Base-by-base conservation (phyloP, 1,140 invertebrate genomes). In the Lepidurus couesii region DNA sequence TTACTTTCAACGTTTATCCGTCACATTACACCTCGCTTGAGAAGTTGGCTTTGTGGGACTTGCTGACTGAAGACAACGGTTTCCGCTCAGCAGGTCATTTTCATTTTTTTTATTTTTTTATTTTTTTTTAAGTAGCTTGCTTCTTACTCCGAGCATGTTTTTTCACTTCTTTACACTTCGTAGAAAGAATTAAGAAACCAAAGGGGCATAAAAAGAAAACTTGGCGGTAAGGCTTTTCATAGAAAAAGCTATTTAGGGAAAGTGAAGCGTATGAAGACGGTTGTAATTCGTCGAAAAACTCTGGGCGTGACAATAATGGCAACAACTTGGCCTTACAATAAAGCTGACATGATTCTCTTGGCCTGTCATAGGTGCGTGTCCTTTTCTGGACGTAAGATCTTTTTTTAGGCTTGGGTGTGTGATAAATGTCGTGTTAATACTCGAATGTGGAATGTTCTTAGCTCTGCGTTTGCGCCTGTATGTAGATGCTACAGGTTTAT, bases 21-120 rank as follows among this genome's bases (percentile, higher is more conserved):
- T n/a, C 53, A 65, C 53, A 65, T 65, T 65, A 65, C 53, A 65
- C 53, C 53, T 65, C 53, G 53, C 53, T 65, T 65, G 53, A 65
- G 16, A 21, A 65, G 53, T 65, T 21, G 21, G 53, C 21, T n/a
- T 65, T 65, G 53, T 65, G 4, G 16, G 13, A 16, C 53, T 34
- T 34, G 34, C 4, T 34, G 13, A 65, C 53, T 65, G 53, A 65
- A 65, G 53, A 65, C 53, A 65, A 65, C 53, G 53, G 53, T 65
- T 65, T 65, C 53, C 53, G 53, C 53, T 65, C 13, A 13, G 16
- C 8, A 65, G 53, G 21, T 65, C 21, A 6, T 47, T 16, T 47
- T 47, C 3, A 34, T 34, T 34, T 34, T 4, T 34, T 1, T 34
- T 34, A 34, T 34, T 34, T 26, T 34, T 3, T 2, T 34, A 34